Percentiles rank a stretch among this genome's conserved stretches.
Conservation (phyloP, 1,140 invertebrate genomes). For the Meloidogyne chitwoodi region DNA sequence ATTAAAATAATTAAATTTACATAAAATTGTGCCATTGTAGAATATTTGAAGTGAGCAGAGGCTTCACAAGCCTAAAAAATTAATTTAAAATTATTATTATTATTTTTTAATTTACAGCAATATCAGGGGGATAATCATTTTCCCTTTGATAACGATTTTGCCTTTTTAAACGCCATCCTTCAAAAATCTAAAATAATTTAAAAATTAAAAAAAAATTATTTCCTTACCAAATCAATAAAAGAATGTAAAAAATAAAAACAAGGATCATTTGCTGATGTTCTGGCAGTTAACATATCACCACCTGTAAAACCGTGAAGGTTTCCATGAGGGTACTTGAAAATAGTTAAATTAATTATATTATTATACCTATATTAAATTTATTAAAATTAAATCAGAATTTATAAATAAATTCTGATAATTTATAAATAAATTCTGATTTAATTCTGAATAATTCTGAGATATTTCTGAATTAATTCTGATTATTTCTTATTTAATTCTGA, state of each 20-base stretch:
- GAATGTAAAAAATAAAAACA: constrained; percentile 55
- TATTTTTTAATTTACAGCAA: background rate
- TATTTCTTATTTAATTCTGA: too few relatives aligned
- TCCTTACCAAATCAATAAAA: constrained; percentile 60
- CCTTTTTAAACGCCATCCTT: background rate
- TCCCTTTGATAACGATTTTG: constrained; percentile 8
- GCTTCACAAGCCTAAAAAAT: constrained; percentile 43
- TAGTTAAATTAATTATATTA: too few relatives aligned
- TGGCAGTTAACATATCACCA: constrained; percentile 46
- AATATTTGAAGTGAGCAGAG: constrained; percentile 50
- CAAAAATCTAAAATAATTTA: constrained; percentile 6
- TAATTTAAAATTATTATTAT: constrained; percentile 11
- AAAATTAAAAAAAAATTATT: background rate
- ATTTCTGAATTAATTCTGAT: background rate
- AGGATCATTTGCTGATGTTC: constrained; percentile 37
- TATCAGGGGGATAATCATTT: constrained; percentile 3
- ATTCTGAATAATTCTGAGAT: background rate
- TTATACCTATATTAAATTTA: too few relatives aligned
- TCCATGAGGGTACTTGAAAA: constrained; percentile 49
- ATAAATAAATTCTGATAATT: too few relatives aligned
- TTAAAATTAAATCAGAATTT: too few relatives aligned
- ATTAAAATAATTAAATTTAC: constrained; percentile 35
- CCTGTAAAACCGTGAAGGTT: constrained; percentile 55
- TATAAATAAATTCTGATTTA: too few relatives aligned
- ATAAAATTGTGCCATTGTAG: constrained; percentile 53